phyloP scores from a whole-genome alignment of 2,113 vertebrate genomes.

The Pachypanchax playfairii region DNA sequence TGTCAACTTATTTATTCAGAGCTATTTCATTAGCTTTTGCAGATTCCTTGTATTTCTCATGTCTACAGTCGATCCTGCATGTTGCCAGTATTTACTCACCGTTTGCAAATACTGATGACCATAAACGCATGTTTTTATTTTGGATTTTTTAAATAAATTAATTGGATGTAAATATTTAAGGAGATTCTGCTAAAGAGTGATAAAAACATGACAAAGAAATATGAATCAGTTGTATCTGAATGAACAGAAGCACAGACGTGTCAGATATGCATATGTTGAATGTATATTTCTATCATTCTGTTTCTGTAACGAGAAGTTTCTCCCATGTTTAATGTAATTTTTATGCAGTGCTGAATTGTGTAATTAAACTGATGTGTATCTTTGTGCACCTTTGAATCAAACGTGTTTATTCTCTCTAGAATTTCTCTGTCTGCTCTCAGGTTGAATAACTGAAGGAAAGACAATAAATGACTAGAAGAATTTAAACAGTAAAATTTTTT shows the following conservation, averaged over 20 bases:
- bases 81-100: constrained; percentile 70
- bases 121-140: constrained; percentile 71
- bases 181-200: constrained; percentile 37
- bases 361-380: constrained; percentile 71
- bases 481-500: no score
- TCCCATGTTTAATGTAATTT: constrained; percentile 72
- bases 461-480: no score
- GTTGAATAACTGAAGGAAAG: no score
- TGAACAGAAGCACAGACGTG: constrained; percentile 38
- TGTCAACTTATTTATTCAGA: constrained; percentile 18
- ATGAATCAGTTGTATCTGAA: constrained; percentile 1
- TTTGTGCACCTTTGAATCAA: constrained; percentile 71
- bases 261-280: constrained; percentile 80
- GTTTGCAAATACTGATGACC: constrained; percentile 70
- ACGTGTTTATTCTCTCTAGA: constrained; percentile 51
- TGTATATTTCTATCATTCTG: constrained; percentile 90
- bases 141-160: constrained; percentile 42
- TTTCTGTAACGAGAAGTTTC: constrained; percentile 76
- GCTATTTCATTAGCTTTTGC: constrained; percentile 31
- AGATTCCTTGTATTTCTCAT: constrained; percentile 38
- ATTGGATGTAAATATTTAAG: constrained; percentile 63
- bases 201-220: constrained; percentile 37
- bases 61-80: constrained; percentile 77
- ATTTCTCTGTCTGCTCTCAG: background rate
- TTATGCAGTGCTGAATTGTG: constrained; percentile 77